Conservation (phyloP, 2,797 vertebrate genomes). For the Malacoraja senta region DNA sequence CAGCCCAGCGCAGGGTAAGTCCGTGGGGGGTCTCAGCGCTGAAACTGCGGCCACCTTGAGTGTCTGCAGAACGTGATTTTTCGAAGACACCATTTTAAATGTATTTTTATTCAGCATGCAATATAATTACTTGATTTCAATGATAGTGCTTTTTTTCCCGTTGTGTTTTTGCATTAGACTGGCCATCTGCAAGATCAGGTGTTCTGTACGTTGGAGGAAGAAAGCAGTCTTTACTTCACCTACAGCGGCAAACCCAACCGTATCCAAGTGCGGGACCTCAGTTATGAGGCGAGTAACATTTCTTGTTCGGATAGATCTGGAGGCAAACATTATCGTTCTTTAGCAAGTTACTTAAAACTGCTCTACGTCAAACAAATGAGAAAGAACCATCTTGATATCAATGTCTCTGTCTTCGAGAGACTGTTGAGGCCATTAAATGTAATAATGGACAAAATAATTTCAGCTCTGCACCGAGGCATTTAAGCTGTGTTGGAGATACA, state of each 20-base stretch:
- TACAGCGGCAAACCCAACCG: slow-evolving; percentile 77
- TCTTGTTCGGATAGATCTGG: neutral
- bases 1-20: neutral
- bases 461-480: neutral
- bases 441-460: neutral
- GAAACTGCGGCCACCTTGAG: neutral
- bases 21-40: neutral
- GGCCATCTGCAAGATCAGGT: slow-evolving; percentile 44
- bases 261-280: slow-evolving; percentile 79
- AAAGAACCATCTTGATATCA: neutral
- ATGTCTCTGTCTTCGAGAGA: neutral
- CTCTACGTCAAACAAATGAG: neutral
- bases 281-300: slow-evolving; percentile 71
- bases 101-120: neutral
- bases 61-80: neutral
- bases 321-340: neutral
- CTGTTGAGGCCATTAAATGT: neutral
- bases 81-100: too few relatives aligned
- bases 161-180: neutral
- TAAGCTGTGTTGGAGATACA: neutral
- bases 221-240: slow-evolving; percentile 91
- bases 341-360: neutral
- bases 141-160: neutral
- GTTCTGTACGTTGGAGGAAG: slow-evolving; percentile 75
- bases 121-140: too few relatives aligned